phyloP scores from a whole-genome alignment of 2,888 invertebrate genomes.

The Lingula anatina region DNA sequence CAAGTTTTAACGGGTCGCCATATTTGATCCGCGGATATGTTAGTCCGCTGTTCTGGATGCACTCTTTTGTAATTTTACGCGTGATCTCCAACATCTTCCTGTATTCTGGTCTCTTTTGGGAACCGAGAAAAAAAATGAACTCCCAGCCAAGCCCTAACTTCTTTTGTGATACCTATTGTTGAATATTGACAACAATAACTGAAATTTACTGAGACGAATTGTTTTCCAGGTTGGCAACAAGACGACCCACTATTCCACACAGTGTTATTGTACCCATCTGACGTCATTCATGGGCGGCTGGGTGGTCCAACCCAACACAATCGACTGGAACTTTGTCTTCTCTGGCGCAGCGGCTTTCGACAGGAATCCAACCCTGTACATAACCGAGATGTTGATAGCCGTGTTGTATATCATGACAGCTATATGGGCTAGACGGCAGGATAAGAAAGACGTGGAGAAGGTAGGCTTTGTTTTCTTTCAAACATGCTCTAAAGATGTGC shows the following conservation, averaged over 20 bases:
- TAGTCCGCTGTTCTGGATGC: too few relatives aligned
- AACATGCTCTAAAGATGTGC: too few relatives aligned
- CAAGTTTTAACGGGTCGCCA: too few relatives aligned
- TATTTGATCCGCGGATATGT: too few relatives aligned
- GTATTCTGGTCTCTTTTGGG: too few relatives aligned
- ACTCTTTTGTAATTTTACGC: too few relatives aligned
- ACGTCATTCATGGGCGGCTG: conserved; percentile 54
- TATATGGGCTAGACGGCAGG: conserved; percentile 53
- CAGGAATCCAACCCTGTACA: conserved; percentile 54
- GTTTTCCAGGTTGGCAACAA: conserved; percentile 18
- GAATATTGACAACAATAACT: too few relatives aligned
- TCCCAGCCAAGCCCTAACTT: too few relatives aligned
- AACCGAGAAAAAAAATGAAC: too few relatives aligned
- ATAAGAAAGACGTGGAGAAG: conserved; percentile 51
- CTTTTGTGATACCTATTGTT: too few relatives aligned
- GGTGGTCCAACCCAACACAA: conserved; percentile 54
- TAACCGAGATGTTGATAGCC: conserved; percentile 50
- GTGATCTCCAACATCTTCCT: too few relatives aligned
- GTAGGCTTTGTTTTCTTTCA: conserved; percentile 34
- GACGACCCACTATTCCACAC: conserved; percentile 18
- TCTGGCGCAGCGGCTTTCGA: conserved; percentile 49
- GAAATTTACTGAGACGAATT: too few relatives aligned
- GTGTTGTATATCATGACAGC: conserved; percentile 46
- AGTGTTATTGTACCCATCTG: conserved; percentile 49
- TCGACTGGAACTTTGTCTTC: conserved; percentile 55